Evolutionary conservation across 2,797 vertebrate genomes (phyloP).

Genomic region (Pangasius larnaudii): DNA sequence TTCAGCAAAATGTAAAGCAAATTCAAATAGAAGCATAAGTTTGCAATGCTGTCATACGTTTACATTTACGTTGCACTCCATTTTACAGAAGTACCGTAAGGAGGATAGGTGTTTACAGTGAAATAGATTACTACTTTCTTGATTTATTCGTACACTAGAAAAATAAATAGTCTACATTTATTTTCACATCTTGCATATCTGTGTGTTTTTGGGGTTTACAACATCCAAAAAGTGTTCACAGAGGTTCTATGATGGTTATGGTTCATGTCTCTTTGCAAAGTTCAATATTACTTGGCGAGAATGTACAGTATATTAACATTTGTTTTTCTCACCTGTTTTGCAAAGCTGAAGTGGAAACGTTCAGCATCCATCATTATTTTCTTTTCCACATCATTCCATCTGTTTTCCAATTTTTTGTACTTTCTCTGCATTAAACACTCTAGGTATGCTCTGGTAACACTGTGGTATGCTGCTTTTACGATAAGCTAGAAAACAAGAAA

Average conservation of each 20-base stretch:
- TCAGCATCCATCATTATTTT: constrained; percentile 54
- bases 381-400: constrained; percentile 57
- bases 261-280: neutral
- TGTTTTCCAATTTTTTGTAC: constrained; percentile 31
- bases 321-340: constrained; percentile 60
- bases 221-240: neutral
- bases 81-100: neutral
- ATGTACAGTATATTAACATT: neutral
- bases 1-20: neutral
- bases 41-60: neutral
- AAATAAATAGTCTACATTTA: neutral
- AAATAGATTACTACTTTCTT: neutral
- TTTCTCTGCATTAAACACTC: constrained; percentile 56
- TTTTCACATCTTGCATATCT: neutral
- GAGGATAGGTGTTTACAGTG: neutral
- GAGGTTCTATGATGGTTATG: neutral
- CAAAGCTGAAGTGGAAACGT: constrained; percentile 50
- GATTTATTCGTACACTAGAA: neutral
- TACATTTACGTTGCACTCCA: neutral
- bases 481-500: constrained; percentile 46
- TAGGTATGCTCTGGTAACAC: constrained; percentile 60
- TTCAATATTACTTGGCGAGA: neutral
- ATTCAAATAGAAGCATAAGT: neutral
- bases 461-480: constrained; percentile 29
- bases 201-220: neutral